Percentiles rank a stretch among this genome's conserved stretches.
Evolutionary conservation across 2,797 vertebrate genomes (phyloP).

Genomic region (Trichosurus vulpecula): DNA sequence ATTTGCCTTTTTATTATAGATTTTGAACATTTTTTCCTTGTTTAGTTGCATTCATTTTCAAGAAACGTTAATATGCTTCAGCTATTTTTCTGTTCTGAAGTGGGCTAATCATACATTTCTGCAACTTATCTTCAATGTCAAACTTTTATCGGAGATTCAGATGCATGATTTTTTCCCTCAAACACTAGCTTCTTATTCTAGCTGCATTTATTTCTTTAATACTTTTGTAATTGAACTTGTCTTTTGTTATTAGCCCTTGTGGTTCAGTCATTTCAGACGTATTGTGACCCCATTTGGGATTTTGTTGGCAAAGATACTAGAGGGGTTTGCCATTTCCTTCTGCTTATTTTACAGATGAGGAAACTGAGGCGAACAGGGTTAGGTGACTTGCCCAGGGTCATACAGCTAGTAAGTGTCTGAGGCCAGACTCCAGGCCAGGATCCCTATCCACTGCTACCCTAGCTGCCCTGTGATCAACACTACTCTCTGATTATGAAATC

Average conservation of each 20-base stretch:
- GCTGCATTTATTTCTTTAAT: not conserved
- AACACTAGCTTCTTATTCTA: not conserved
- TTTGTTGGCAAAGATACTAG: not conserved
- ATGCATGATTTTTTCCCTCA: not conserved
- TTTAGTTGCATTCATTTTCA: not conserved
- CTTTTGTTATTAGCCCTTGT: not conserved
- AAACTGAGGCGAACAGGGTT: not conserved
- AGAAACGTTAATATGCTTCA: not conserved
- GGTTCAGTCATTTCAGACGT: not conserved
- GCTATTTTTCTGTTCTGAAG: not conserved
- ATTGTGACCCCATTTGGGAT: not conserved
- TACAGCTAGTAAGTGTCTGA: not conserved
- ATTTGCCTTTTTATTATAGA: not conserved
- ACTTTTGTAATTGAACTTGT: too few species aligned
- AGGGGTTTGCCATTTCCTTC: not conserved
- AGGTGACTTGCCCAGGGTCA: not conserved
- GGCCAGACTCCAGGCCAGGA: not conserved
- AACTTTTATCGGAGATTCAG: not conserved
- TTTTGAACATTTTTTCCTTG: not conserved
- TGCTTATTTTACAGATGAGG: too few species aligned
- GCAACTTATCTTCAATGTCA: not conserved
- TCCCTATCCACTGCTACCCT: not conserved
- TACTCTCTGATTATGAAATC: not conserved
- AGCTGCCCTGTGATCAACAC: not conserved
- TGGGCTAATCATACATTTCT: not conserved